Conservation (phyloP, 2,797 vertebrate species). For the Spizella passerina region DNA sequence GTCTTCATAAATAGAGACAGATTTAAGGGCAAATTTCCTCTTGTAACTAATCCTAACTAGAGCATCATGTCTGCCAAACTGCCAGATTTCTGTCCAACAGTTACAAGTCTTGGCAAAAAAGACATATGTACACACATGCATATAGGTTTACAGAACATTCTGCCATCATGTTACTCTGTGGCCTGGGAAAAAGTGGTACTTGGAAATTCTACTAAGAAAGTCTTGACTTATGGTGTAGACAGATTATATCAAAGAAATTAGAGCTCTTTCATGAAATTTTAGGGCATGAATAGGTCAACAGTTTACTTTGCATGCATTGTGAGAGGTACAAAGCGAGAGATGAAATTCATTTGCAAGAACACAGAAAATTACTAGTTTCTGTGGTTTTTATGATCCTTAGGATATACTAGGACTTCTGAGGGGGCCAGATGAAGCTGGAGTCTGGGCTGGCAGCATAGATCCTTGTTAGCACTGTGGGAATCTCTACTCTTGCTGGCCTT, state of each 20-base stretch:
- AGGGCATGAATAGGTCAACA: neutral
- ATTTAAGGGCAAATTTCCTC: constrained; percentile 9
- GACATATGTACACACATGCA: neutral
- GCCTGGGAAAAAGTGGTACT: neutral
- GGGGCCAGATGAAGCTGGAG: neutral
- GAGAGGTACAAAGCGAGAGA: neutral
- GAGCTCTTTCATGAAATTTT: neutral
- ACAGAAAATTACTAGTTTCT: neutral
- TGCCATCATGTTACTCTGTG: neutral
- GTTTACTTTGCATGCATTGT: neutral
- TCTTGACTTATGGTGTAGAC: neutral
- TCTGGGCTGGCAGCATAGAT: neutral
- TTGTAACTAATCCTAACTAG: neutral
- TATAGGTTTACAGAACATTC: neutral
- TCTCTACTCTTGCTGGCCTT: neutral
- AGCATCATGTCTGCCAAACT: constrained; percentile 10
- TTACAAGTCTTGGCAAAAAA: neutral
- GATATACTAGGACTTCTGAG: neutral
- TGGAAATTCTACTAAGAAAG: neutral
- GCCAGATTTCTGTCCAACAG: neutral
- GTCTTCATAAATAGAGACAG: neutral
- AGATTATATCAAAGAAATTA: neutral
- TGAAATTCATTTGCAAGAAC: neutral
- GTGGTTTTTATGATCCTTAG: neutral
- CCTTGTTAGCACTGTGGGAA: neutral